Percentiles rank a stretch among this genome's conserved stretches.
phyloP scores from a whole-genome alignment of 2,113 vertebrate genomes.

The Nestor notabilis region DNA sequence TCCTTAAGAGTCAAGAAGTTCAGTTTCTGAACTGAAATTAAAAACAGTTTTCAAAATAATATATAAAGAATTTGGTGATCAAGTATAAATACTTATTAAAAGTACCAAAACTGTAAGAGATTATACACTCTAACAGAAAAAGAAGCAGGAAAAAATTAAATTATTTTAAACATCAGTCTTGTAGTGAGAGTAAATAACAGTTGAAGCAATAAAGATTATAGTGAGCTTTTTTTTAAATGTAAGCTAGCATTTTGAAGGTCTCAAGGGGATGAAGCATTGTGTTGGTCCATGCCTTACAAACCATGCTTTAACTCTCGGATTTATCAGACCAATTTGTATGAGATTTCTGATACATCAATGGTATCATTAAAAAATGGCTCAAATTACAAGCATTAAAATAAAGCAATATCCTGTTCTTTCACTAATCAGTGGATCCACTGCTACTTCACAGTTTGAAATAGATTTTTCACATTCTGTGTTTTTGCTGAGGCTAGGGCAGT shows the following conservation, averaged over 20 bases:
- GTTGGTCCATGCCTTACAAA: not conserved
- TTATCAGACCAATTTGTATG: not conserved
- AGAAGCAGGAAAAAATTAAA: not conserved
- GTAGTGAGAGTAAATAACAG: not conserved
- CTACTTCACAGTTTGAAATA: not conserved
- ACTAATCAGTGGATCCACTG: not conserved
- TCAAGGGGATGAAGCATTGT: accelerated
- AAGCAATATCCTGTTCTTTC: not conserved
- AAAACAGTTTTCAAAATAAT: not conserved
- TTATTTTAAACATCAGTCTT: not conserved
- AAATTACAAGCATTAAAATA: not conserved
- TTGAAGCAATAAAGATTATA: not conserved
- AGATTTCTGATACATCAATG: not conserved
- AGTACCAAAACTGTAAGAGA: accelerated
- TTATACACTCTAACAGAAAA: not conserved
- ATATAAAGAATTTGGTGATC: not conserved
- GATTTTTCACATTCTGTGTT: not conserved
- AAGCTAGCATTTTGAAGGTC: not conserved
- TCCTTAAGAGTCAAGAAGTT: not conserved
- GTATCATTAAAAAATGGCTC: not conserved
- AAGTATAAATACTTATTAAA: not conserved
- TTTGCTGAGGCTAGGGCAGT: not conserved
- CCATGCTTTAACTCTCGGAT: not conserved
- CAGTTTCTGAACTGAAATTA: not conserved
- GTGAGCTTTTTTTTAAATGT: not conserved